Base-by-base conservation (phyloP, 1,140 invertebrate genomes). In the Adelges cooleyi region DNA sequence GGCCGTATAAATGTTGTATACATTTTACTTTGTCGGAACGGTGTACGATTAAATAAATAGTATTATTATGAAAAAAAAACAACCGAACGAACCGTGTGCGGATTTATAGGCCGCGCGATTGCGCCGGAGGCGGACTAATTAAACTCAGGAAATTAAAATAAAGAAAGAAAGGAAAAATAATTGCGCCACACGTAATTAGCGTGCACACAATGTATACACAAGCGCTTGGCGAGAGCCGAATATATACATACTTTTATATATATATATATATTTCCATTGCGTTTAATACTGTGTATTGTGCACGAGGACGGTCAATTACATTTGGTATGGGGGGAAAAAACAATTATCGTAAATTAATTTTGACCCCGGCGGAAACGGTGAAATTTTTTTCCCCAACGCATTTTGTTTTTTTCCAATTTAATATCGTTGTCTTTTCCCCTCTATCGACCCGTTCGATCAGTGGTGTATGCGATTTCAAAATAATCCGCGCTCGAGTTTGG, bases 331-430 rank as follows among this genome's bases (percentile, higher is more conserved):
- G n/a, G 29, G 13, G 18, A 44, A 56, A 27, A 59, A 59, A 59
- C 53, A 59, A 59, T 44, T 44, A 44, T 59, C 53, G 53, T 59
- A 59, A 59, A 59, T 59, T 59, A 59, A 59, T 59, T 59, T 59
- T 59, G 53, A 59, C 53, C 53, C 44, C 53, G 38, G 23, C 53
- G 53, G 53, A 44, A 40, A 54, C n/a, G 52, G 52, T 54, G 52
- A 54, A 59, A 59, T 59, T 59, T 59, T 59, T 59, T 59, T 56
- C 25, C 13, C 22, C 10, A 36, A 23, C 17, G 22, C 38, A 20
- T 54, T 23, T 22, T 23, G 20, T 23, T n/a, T 44, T 18, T 9
- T 23, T 15, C 22, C 51, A 18, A 10, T 44, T 25, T 18, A 25
- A 17, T 51, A 51, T 22, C 18, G 20, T 3, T 42, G n/a, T 42